Evolutionary conservation across 2,888 invertebrate genomes (phyloP), one percentile per base, ranked within the genome.

Genomic region (Andrena dorsata): DNA sequence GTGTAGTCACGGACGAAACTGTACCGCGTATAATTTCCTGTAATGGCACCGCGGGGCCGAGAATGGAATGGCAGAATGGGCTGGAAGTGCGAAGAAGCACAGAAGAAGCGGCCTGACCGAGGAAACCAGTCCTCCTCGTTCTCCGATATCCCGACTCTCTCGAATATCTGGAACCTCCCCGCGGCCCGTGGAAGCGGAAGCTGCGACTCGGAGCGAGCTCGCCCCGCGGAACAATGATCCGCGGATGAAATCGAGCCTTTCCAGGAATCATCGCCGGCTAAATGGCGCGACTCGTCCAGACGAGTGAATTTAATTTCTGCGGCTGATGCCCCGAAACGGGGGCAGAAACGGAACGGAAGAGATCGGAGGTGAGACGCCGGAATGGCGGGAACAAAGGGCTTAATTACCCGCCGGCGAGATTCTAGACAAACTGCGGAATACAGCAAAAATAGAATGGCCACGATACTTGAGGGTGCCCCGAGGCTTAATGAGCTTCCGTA

Each of bases 361-460:
- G 63, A 63, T 63, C 13, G 79, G 49, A 75, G 35, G 49, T 23
- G 69, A 65, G n/a, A 41, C 32, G 13, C 53, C 23, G 53, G 30
- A 60, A 65, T 66, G 63, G 41, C 61, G n/a, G 81, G 78, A 87
- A 89, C 83, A 83, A 88, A 89, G 87, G 81, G 89, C 78, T 84
- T 84, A 86, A 87, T 89, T 87, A 84, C 80, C 75, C 69, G 47
- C 60, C 30, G 71, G 83, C 65, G 65, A 32, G 66, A 58, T 79
- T 75, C 79, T 82, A 32, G 63, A 82, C 66, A 63, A 77, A 70
- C 83, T 71, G 71, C 61, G 23, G 73, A 49, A 68, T 70, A 35
- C 47, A 16, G 68, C 63, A 72, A 72, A 64, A 83, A 83, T 79
- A 79, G 83, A 83, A 83, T 71, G 61, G 70, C 56, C 49, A 53